A percentile compares a stretch with the other conserved stretches of the same genome.
Evolutionary conservation across 2,113 vertebrate genomes (phyloP).

Genomic region (Narcine bancroftii): DNA sequence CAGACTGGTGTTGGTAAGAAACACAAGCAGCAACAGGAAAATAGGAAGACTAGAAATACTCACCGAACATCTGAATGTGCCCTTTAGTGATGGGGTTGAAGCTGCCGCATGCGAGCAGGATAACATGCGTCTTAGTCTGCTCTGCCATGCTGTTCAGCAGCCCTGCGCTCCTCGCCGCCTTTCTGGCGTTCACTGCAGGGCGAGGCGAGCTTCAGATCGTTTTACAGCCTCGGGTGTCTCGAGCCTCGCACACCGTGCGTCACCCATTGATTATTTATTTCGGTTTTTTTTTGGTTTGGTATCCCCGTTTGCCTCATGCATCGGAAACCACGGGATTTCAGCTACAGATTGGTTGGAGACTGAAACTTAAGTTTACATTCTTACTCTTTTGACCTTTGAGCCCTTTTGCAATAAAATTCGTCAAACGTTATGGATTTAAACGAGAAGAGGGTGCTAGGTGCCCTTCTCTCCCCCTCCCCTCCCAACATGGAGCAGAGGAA

Average conservation of each 20-base stretch:
- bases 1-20: neutral
- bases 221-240: conserved; percentile 53
- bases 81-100: conserved; percentile 95
- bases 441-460: no score
- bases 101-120: conserved; percentile 89
- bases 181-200: conserved; percentile 52
- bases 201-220: conserved; percentile 57
- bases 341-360: neutral
- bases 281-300: neutral
- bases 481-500: neutral
- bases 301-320: conserved; percentile 3
- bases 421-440: neutral
- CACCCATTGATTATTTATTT: conserved; percentile 39
- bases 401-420: neutral
- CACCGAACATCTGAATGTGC: conserved; percentile 96
- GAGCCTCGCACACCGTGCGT: conserved; percentile 50
- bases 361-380: neutral
- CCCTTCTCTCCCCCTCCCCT: no score
- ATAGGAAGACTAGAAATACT: conserved; percentile 46
- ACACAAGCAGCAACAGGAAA: neutral
- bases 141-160: conserved; percentile 70
- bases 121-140: conserved; percentile 82
- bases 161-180: conserved; percentile 39
- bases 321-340: neutral
- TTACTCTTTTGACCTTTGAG: neutral